A percentile compares a stretch with the other conserved stretches of the same genome.
These are phyloP conservation scores for Papilio elwesi DNA, from an alignment of 2,888 invertebrate species.

Conservation along the genomic window DNA sequence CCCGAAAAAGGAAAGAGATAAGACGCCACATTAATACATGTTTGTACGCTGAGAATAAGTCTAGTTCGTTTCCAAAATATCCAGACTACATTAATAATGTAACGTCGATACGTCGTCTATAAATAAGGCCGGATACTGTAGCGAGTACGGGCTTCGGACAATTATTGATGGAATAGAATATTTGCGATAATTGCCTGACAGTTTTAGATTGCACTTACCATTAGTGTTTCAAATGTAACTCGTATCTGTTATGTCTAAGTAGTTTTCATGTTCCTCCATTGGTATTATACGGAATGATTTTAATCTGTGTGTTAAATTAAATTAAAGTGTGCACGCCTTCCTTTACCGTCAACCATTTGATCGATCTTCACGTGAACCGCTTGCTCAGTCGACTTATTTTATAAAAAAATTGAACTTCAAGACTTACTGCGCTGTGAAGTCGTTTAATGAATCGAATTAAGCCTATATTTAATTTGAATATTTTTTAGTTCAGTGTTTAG, in stretches of 20 bases:
- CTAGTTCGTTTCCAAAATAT: slow-evolving; percentile 7
- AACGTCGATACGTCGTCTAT: slow-evolving; percentile 3
- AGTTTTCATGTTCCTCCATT: neutral
- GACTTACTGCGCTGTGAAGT: no score
- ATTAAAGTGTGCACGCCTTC: no score
- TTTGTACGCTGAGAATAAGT: neutral
- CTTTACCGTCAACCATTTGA: no score
- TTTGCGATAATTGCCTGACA: neutral
- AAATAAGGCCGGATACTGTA: neutral
- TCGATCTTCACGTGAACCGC: no score
- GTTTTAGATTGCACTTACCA: neutral
- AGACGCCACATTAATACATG: neutral
- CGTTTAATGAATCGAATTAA: no score
- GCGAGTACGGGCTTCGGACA: neutral
- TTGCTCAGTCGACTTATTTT: no score
- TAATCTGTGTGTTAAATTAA: no score
- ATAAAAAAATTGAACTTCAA: no score
- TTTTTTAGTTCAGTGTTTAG: neutral
- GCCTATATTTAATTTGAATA: no score
- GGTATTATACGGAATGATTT: no score
- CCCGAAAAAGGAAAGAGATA: no score
- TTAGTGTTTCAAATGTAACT: neutral
- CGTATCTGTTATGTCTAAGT: neutral
- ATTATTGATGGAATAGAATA: neutral
- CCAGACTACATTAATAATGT: neutral